Base-by-base conservation (phyloP, 2,888 invertebrate species). In the Aelia acuminata region DNA sequence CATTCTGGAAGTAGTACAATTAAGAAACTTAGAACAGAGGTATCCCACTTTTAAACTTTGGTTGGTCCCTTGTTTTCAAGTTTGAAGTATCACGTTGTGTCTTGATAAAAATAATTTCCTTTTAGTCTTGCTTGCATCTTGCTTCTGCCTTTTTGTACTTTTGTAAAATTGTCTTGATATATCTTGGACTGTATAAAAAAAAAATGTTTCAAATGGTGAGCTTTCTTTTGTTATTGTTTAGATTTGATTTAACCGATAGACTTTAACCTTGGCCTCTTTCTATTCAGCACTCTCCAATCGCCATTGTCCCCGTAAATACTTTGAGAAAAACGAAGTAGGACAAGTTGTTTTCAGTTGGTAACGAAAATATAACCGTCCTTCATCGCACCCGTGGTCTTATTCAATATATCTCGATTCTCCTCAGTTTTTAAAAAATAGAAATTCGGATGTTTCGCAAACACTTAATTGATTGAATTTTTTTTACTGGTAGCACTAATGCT, bases 311-410 rank as follows among this genome's bases (percentile, higher is more conserved):
- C 10, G 22, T 35, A 70, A 70, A 35, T 70, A 70, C 31, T 35
- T 13, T 15, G 18, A 20, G 18, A 20, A 70, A 35, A 18, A 22
- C 0, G 63, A 35, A 70, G 57, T 70, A 35, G 15, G 35, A 31
- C 15, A 8, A 70, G 63, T 70, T 70, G 63, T 31, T 70, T 70
- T 70, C 63, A 5, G 63, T 70, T 70, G 8, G 63, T 18, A 35
- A 70, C 63, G 35, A 70, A 70, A 70, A 70, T 70, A 70, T 70
- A 35, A 35, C 63, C 63, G 35, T 70, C 31, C 31, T 35, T 63
- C 31, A 63, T 31, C 18, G 15, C 31, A 31, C 3, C 0, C 63
- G 0, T 26, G 3, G 26, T 15, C 57, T 57, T 57, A 11, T 13
- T 3, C 26, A 53, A 53, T 53, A 8, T 53, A n/a, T 11, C n/a